phyloP scores from a whole-genome alignment of 2,888 invertebrate species.

The Eupithecia insigniata region DNA sequence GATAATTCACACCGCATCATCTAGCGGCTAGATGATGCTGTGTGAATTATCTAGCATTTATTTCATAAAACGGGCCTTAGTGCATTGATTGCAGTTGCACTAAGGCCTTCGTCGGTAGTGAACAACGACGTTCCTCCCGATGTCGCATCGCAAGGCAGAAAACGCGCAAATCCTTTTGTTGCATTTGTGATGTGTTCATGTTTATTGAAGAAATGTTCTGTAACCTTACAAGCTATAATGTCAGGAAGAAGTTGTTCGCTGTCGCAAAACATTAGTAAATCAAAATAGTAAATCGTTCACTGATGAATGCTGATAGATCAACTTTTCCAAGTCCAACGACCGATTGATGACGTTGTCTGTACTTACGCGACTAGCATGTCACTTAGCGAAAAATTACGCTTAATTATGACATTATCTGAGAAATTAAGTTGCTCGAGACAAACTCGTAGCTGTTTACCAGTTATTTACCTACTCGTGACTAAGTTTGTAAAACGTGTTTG shows the following conservation, averaged over 20 bases:
- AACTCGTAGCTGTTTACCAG: neutral
- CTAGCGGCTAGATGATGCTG: too few relatives aligned
- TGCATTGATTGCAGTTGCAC: too few relatives aligned
- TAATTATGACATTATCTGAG: neutral
- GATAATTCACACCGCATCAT: too few relatives aligned
- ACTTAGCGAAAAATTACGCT: neutral
- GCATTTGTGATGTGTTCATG: neutral
- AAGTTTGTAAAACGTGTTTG: neutral
- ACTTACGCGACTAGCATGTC: neutral
- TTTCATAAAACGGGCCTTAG: too few relatives aligned
- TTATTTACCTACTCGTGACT: neutral
- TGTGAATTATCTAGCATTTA: too few relatives aligned
- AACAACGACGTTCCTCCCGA: too few relatives aligned
- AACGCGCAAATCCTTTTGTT: neutral
- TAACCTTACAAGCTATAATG: neutral
- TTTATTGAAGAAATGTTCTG: neutral
- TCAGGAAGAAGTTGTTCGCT: neutral
- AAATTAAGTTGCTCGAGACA: neutral
- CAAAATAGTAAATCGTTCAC: neutral
- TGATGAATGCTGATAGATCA: neutral
- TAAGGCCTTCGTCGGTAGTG: too few relatives aligned
- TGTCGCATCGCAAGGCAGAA: too few relatives aligned
- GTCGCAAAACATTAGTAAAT: too few relatives aligned
- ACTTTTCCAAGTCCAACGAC: constrained; percentile 10
- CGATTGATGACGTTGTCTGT: neutral